Evolutionary conservation across 2,888 invertebrate genomes (phyloP), one percentile per base, ranked within the genome.

Genomic region (Neoaliturus tenellus): DNA sequence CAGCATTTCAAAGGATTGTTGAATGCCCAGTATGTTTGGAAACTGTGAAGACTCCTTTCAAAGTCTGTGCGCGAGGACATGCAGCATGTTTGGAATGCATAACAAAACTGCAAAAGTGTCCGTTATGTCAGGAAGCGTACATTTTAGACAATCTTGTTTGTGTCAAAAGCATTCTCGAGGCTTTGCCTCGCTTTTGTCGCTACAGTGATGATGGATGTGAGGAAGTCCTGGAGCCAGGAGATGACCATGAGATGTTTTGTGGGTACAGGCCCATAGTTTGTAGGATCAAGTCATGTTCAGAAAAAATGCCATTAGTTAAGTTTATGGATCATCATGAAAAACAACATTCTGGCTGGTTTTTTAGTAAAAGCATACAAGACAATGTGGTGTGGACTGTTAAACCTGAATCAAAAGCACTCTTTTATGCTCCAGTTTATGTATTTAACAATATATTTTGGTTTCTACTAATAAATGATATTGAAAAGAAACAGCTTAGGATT

Each of bases 131-230:
- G 17, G 33, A 31, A 33, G 31, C 17, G 1, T 31, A 31, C 31
- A 67, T 31, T 67, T 67, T 67, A 17, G 67, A 67, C 5, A 67
- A 31, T 67, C 67, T 33, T 6, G 23, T 67, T 5, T 67, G 4
- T 5, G n/a, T 67, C 0, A 67, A 31, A n/a, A 67, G 31, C 14
- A 3, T 67, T 0, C 5, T 67, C 4, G 67, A 67, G 31, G 31
- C 67, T 67, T 23, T 67, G n/a, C 67, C 67, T 28, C 31, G 17
- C 3, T n/a, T 67, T 23, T 31, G 67, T 33, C 31, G 31, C 8
- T 67, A 67, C n/a, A 5, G 31, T 10, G 67, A 67, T 41, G 55
- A 80, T 33, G 33, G 80, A 12, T 80, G 80, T 51, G 23, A 48
- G n/a, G 51, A 17, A 4, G 25, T 80, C 3, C 5, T 55, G 17